Conservation (phyloP, 2,888 invertebrate species). For the Xanthorhoe spadicearia region DNA sequence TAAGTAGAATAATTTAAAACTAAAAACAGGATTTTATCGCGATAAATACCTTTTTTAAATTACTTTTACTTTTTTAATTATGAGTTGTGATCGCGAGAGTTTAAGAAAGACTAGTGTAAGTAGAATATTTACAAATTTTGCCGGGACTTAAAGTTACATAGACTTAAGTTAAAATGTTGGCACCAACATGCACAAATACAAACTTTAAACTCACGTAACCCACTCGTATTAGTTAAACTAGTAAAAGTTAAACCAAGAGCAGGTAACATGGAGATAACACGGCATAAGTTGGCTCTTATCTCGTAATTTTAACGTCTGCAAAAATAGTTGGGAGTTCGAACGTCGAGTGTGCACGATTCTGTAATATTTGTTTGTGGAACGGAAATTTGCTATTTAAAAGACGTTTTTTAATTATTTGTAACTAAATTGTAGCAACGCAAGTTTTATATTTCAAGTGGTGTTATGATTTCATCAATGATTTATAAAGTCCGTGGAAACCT, state of each 20-base stretch:
- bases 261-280: slow-evolving; percentile 16
- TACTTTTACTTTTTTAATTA: too few species aligned
- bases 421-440: not conserved
- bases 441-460: too few species aligned
- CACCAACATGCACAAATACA: not conserved
- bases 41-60: too few species aligned
- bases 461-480: too few species aligned
- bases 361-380: slow-evolving; percentile 17
- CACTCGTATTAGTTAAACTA: slow-evolving; percentile 4
- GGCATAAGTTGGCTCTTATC: slow-evolving; percentile 20
- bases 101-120: too few species aligned
- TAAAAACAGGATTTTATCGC: too few species aligned
- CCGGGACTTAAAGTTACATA: too few species aligned
- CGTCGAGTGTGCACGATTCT: slow-evolving; percentile 12
- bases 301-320: slow-evolving; percentile 21
- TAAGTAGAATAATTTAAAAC: too few species aligned
- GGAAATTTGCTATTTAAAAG: not conserved
- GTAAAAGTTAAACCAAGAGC: slow-evolving; percentile 19
- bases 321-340: slow-evolving; percentile 22
- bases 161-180: not conserved
- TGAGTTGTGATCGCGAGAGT: too few species aligned
- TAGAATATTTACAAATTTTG: too few species aligned
- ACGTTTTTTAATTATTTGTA: not conserved
- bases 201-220: not conserved
- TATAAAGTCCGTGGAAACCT: too few species aligned